Percentiles rank a stretch among this genome's conserved stretches.
These are phyloP conservation scores for Dipodomys spectabilis DNA, from an alignment of 2,113 vertebrate species.

Conservation along the genomic window DNA sequence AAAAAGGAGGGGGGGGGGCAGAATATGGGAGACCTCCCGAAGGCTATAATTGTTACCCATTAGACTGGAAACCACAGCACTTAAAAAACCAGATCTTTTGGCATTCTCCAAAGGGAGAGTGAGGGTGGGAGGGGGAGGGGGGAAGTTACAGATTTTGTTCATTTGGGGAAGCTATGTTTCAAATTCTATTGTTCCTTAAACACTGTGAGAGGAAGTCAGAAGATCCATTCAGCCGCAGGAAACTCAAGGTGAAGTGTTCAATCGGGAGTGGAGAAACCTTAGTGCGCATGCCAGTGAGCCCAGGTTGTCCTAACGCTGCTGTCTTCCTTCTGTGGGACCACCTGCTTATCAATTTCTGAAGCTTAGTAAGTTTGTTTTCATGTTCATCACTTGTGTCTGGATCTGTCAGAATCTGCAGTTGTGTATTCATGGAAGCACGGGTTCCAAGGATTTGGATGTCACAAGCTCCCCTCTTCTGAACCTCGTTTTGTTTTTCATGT, in stretches of 20 bases:
- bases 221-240: constrained; percentile 69
- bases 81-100: constrained; percentile 83
- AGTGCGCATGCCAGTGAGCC: constrained; percentile 69
- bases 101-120: constrained; percentile 77
- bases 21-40: constrained; percentile 75
- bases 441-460: constrained; percentile 58
- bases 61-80: constrained; percentile 80
- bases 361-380: constrained; percentile 40
- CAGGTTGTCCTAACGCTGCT: constrained; percentile 83
- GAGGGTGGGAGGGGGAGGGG: background rate
- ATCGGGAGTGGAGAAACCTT: constrained; percentile 72
- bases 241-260: constrained; percentile 70
- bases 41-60: constrained; percentile 73
- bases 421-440: constrained; percentile 39
- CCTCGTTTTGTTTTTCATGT: constrained; percentile 39
- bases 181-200: constrained; percentile 76
- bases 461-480: constrained; percentile 11
- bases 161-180: constrained; percentile 74
- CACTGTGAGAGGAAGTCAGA: constrained; percentile 75
- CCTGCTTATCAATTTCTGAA: constrained; percentile 74
- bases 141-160: constrained; percentile 68
- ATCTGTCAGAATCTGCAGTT: constrained; percentile 55
- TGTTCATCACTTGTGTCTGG: constrained; percentile 7
- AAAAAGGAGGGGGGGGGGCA: background rate
- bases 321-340: constrained; percentile 77